These are phyloP conservation scores for Protophormia terraenovae DNA, from an alignment of 2,888 invertebrate species.

Conservation along the genomic window DNA sequence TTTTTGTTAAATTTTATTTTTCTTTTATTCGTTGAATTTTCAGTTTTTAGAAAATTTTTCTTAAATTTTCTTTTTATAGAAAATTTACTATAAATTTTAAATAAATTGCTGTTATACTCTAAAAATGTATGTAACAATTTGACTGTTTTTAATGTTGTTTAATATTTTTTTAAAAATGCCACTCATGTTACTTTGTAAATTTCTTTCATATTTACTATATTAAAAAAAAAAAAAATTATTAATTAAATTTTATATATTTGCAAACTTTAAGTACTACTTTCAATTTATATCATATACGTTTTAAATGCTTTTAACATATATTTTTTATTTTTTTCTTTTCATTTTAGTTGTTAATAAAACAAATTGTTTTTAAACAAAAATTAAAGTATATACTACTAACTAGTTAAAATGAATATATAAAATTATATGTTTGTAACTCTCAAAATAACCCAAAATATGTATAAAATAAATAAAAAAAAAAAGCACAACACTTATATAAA, in stretches of 20 bases:
- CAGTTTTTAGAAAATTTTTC: too few species aligned
- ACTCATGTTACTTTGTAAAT: too few species aligned
- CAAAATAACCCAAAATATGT: background rate
- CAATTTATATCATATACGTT: background rate
- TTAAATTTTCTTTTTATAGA: too few species aligned
- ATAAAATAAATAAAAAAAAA: background rate
- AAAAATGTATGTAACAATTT: too few species aligned
- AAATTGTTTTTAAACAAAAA: background rate
- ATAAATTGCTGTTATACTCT: too few species aligned
- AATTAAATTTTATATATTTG: background rate
- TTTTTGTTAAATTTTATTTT: too few species aligned
- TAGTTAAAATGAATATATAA: slow-evolving; percentile 38
- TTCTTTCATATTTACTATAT: background rate
- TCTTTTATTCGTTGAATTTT: too few species aligned
- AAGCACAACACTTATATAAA: background rate
- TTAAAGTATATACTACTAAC: slow-evolving; percentile 20
- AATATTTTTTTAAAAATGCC: too few species aligned
- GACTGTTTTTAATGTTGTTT: too few species aligned
- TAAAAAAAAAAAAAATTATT: too few species aligned
- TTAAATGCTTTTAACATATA: background rate
- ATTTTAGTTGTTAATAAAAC: slow-evolving; percentile 20
- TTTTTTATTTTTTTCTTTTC: background rate
- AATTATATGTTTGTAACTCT: slow-evolving; percentile 1
- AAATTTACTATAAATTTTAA: too few species aligned
- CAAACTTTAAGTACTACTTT: background rate